Percentiles rank a stretch among this genome's conserved stretches.
Conservation (phyloP, 2,888 invertebrate genomes). For the Holacanthella duospinosa region DNA sequence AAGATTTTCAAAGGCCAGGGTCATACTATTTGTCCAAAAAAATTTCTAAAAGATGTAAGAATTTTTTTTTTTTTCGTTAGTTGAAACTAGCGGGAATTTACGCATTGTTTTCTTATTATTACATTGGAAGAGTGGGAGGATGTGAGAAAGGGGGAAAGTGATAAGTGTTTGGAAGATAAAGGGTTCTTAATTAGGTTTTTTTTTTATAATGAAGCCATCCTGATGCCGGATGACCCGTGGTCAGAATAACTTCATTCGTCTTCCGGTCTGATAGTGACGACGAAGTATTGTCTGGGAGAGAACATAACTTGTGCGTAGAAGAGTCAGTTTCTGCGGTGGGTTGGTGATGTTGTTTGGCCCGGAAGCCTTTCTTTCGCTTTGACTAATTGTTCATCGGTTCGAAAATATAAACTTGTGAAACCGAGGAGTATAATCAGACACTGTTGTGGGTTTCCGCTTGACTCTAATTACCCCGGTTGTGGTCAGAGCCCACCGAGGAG, state of each 20-base stretch:
- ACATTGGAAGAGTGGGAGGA: background rate
- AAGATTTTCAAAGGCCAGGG: background rate
- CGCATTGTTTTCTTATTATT: background rate
- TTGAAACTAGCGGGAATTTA: background rate
- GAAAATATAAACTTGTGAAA: background rate
- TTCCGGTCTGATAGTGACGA: background rate
- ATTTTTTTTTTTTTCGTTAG: background rate
- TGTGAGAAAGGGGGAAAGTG: constrained; percentile 1
- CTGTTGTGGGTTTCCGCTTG: constrained; percentile 3
- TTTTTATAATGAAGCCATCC: background rate
- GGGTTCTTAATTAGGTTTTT: background rate
- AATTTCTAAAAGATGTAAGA: background rate
- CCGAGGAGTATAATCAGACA: background rate
- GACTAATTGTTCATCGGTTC: background rate
- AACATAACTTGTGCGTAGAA: too few species aligned
- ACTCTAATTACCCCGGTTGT: background rate
- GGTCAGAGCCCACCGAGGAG: too few species aligned
- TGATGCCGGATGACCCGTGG: constrained; percentile 6
- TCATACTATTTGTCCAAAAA: background rate
- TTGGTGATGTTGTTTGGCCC: background rate
- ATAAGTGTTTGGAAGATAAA: background rate
- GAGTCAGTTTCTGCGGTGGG: too few species aligned
- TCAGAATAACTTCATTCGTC: background rate
- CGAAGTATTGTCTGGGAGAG: background rate
- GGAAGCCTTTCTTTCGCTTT: background rate